phyloP scores from a whole-genome alignment of 1,140 invertebrate genomes.

The Apis laboriosa region DNA sequence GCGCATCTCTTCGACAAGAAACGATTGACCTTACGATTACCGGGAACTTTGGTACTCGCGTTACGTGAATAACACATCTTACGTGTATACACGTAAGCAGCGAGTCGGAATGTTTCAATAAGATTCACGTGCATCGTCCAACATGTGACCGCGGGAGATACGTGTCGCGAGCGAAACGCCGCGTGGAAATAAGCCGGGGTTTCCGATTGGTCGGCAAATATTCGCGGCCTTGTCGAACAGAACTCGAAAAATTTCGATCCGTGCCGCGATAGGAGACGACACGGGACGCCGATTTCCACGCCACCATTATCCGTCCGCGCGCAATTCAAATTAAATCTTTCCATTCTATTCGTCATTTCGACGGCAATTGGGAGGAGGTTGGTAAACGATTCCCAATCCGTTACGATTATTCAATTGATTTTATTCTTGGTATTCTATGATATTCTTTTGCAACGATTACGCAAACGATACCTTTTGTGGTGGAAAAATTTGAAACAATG shows the following conservation, averaged over 20 bases:
- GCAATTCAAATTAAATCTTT: too few relatives aligned
- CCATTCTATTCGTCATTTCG: too few relatives aligned
- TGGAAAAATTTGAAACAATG: too few relatives aligned
- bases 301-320: too few relatives aligned
- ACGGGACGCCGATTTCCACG: background rate
- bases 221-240: too few relatives aligned
- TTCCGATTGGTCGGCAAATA: background rate
- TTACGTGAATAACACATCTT: slow-evolving; percentile 16
- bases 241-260: background rate
- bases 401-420: too few relatives aligned
- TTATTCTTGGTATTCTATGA: too few relatives aligned
- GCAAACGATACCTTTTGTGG: too few relatives aligned
- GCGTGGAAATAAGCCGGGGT: slow-evolving; percentile 5
- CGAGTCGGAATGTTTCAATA: slow-evolving; percentile 38
- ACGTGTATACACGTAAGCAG: background rate
- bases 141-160: slow-evolving; percentile 19
- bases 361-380: too few relatives aligned
- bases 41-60: slow-evolving; percentile 30
- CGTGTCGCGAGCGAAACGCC: slow-evolving; percentile 6
- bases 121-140: slow-evolving; percentile 39
- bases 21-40: slow-evolving; percentile 41
- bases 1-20: slow-evolving; percentile 12
- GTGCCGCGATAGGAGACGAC: background rate
- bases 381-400: too few relatives aligned
- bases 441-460: too few relatives aligned